Percentiles rank a stretch among this genome's conserved stretches.
phyloP scores from a whole-genome alignment of 2,113 vertebrate genomes.

The Tamias sibiricus region DNA sequence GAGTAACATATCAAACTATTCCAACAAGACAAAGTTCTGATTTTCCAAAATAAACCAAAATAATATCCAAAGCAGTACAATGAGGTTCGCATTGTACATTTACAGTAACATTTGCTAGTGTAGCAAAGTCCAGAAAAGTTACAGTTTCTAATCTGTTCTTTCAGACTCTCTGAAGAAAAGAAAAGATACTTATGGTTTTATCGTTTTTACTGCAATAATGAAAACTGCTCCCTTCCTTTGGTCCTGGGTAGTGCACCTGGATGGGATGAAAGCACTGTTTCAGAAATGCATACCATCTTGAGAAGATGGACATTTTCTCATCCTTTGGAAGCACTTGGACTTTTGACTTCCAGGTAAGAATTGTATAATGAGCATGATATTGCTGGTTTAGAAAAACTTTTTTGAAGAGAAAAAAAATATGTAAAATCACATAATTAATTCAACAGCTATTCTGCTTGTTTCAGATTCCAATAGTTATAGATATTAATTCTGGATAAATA shows the following conservation, averaged over 20 bases:
- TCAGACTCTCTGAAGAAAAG: slow-evolving; percentile 90
- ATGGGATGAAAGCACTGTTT: slow-evolving; percentile 86
- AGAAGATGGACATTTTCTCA: slow-evolving; percentile 87
- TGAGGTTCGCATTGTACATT: background rate
- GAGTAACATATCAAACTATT: slow-evolving; percentile 2
- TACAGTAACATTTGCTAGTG: slow-evolving; percentile 69
- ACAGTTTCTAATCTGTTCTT: slow-evolving; percentile 79
- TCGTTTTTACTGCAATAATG: slow-evolving; percentile 83
- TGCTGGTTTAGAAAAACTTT: background rate
- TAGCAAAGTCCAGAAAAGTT: slow-evolving; percentile 72
- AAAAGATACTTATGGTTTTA: slow-evolving; percentile 92
- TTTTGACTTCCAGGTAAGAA: slow-evolving; percentile 90
- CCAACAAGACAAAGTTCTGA: slow-evolving; percentile 14
- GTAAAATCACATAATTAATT: background rate
- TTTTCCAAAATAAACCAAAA: slow-evolving; percentile 45
- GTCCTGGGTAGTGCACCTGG: slow-evolving; percentile 88
- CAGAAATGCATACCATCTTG: slow-evolving; percentile 88
- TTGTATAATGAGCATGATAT: background rate
- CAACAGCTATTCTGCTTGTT: slow-evolving; percentile 22
- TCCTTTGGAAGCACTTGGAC: slow-evolving; percentile 90
- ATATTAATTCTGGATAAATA: slow-evolving; percentile 19
- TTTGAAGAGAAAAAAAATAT: background rate
- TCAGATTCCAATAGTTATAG: slow-evolving; percentile 3
- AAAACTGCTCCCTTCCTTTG: slow-evolving; percentile 89
- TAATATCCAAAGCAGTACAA: background rate